Evolutionary conservation across 2,113 vertebrate species (phyloP).

Genomic region (Chionis minor): DNA sequence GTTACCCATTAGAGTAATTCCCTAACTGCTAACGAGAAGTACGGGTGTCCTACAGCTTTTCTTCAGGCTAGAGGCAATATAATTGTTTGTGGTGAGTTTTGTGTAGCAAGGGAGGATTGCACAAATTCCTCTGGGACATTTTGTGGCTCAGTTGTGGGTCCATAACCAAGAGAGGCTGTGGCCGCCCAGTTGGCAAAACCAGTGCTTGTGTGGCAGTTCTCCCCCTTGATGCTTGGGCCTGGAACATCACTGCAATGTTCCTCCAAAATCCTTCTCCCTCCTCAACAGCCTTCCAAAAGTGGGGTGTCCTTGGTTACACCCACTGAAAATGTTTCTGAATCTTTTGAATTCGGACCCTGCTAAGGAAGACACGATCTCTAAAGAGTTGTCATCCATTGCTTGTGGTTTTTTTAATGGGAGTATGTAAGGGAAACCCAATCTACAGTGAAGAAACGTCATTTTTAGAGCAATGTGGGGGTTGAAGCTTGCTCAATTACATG

Average conservation of each 20-base stretch:
- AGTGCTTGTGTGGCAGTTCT: neutral
- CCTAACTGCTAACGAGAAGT: neutral
- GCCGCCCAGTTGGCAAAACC: fast-evolving
- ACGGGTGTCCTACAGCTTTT: neutral
- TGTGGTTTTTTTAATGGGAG: neutral
- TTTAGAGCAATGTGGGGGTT: neutral
- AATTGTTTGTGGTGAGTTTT: neutral
- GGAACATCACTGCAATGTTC: neutral
- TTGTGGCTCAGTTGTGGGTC: neutral
- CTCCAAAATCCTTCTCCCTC: neutral
- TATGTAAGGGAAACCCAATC: neutral
- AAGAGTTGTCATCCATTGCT: neutral
- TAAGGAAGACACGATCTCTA: neutral
- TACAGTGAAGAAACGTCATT: neutral
- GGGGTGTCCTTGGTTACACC: neutral
- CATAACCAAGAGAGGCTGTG: neutral
- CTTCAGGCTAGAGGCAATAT: neutral
- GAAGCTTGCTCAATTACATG: neutral
- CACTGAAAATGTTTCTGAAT: neutral
- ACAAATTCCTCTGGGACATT: neutral
- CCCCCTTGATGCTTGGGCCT: neutral
- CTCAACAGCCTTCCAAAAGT: neutral
- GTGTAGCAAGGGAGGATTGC: neutral
- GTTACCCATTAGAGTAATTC: neutral
- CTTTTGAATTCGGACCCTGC: neutral